Evolutionary conservation across 2,888 invertebrate genomes (phyloP).

Genomic region (Philonicus albiceps): DNA sequence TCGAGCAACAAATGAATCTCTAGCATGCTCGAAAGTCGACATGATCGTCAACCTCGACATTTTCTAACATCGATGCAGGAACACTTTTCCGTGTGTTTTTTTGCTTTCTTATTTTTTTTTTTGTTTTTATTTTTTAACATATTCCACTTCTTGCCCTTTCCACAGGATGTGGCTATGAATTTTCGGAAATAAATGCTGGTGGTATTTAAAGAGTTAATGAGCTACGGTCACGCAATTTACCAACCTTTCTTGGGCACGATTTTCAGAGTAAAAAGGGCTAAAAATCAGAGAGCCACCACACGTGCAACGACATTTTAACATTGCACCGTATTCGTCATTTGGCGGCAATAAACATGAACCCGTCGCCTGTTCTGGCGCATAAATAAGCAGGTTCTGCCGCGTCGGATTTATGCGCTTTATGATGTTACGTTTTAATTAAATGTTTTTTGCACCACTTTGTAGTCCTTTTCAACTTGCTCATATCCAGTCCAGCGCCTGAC

Average conservation of each 20-base stretch:
- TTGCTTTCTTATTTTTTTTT: neutral
- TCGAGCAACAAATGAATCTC: neutral
- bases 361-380: neutral
- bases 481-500: neutral
- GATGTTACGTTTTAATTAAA: neutral
- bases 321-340: conserved; percentile 17
- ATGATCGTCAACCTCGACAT: neutral
- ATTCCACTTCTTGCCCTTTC: neutral
- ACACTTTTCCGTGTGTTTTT: neutral
- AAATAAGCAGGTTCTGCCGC: neutral
- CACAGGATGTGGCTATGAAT: conserved; percentile 10
- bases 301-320: neutral
- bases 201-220: conserved; percentile 14
- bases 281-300: neutral
- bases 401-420: neutral
- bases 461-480: neutral
- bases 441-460: neutral
- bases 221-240: conserved; percentile 30
- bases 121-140: neutral
- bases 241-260: conserved; percentile 12
- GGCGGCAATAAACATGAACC: neutral
- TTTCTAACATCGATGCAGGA: neutral
- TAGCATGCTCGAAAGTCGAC: neutral
- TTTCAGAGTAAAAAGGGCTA: neutral
- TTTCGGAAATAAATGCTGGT: conserved; percentile 19